Evolutionary conservation across 2,888 invertebrate species (phyloP), one percentile per base, ranked within the genome.

Genomic region (Chironomus riparius): DNA sequence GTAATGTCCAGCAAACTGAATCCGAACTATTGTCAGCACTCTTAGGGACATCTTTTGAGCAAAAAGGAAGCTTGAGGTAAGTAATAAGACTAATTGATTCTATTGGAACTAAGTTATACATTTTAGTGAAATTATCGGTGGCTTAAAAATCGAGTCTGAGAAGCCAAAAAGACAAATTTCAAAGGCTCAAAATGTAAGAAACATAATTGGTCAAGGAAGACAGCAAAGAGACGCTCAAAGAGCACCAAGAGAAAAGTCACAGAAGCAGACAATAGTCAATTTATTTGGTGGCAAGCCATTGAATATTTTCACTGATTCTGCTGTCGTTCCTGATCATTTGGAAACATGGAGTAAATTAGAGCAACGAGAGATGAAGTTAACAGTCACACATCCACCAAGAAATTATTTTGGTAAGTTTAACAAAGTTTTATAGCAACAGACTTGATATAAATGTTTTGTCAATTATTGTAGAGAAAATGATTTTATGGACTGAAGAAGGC

Each of bases 401-500:
- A 98, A 98, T 85, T 91, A 92, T 81, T 97, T 94, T 83, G 71
- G 71, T 71, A 24, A 21, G 70, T 48, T 5, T 10, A 38, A 38
- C 7, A 38, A 38, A 38, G 2, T 38, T 10, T 38, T 38, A 38
- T 38, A 1, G 38, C 38, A 38, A 38, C 38, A 38, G 38, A 38
- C 38, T 10, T 38, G 1, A 38, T 3, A 38, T 10, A 38, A 10
- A 10, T 10, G 5, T 38, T 0, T 10, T 38, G 10, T 10, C 10
- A 5, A 4, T 5, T 38, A 38, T 65, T 56, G 21, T n/a, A 71
- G 92, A 98, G 83, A 95, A 98, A 85, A 91, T 97, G 90, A 92
- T 94, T 69, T 82, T 89, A 73, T 97, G 97, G 97, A 98, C 98
- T 0, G 90, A 95, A 76, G 90, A 95, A 82, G 96, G 95, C 62